These are phyloP conservation scores for Diaphora mendica DNA, from an alignment of 2,888 invertebrate species.

Conservation along the genomic window DNA sequence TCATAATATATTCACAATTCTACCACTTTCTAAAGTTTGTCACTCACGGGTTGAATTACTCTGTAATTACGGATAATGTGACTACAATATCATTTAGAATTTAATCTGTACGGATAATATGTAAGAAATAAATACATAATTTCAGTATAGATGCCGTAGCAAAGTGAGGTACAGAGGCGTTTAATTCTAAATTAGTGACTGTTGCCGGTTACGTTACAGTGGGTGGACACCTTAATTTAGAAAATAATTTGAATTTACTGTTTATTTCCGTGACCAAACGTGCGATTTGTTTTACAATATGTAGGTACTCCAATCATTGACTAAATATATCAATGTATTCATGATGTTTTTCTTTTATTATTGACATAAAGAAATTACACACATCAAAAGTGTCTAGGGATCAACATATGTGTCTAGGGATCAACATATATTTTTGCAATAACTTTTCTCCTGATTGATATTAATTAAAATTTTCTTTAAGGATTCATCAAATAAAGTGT, in stretches of 20 bases:
- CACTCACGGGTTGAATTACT: too few relatives aligned
- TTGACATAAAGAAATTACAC: background rate
- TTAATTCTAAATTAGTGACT: background rate
- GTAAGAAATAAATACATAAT: background rate
- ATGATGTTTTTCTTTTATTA: background rate
- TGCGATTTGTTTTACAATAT: background rate
- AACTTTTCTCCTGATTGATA: too few relatives aligned
- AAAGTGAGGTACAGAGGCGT: background rate
- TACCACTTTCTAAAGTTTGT: too few relatives aligned
- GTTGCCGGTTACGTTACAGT: background rate
- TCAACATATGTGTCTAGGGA: too few relatives aligned
- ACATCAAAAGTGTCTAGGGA: too few relatives aligned
- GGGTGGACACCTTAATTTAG: conserved; percentile 8
- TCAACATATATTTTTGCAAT: too few relatives aligned
- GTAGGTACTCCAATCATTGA: background rate
- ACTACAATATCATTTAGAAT: too few relatives aligned
- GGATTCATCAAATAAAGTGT: too few relatives aligned
- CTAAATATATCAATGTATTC: background rate
- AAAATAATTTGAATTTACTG: conserved; percentile 2
- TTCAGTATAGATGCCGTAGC: background rate
- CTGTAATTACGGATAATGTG: too few relatives aligned
- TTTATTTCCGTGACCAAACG: background rate
- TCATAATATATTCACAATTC: too few relatives aligned
- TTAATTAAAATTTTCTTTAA: too few relatives aligned
- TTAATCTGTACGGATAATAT: too few relatives aligned